Percentiles rank a stretch among this genome's conserved stretches.
Conservation (phyloP, 2,113 vertebrate species). For the Sinocyclocheilus anophthalmus region DNA sequence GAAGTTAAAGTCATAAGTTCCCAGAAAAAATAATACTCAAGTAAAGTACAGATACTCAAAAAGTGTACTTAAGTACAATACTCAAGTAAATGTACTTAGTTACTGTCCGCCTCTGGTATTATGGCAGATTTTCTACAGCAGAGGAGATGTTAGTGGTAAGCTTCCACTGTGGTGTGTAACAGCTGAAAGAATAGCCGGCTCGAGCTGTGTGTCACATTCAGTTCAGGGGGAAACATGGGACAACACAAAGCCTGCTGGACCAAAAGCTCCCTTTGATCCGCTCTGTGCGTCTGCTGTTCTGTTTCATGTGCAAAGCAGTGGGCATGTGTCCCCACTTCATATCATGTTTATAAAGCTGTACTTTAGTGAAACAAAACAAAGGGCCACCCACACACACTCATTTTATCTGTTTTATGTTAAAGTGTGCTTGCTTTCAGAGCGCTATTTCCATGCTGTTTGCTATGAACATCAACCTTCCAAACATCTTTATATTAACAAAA, state of each 20-base stretch:
- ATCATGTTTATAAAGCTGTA: slow-evolving; percentile 35
- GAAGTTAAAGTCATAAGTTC: no score
- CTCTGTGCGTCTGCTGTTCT: slow-evolving; percentile 39
- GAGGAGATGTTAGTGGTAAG: neutral
- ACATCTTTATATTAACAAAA: neutral
- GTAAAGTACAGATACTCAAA: no score
- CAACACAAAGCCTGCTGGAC: slow-evolving; percentile 44
- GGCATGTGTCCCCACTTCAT: slow-evolving; percentile 47
- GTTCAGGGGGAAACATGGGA: slow-evolving; percentile 40
- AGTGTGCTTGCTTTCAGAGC: slow-evolving; percentile 15
- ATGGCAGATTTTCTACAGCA: slow-evolving; percentile 6
- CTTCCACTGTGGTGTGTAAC: neutral
- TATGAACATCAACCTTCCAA: neutral
- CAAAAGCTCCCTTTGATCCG: slow-evolving; percentile 55
- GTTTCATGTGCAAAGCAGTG: slow-evolving; percentile 60
- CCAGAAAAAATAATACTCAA: no score
- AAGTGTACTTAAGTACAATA: no score
- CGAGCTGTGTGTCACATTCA: slow-evolving; percentile 28
- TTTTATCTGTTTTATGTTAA: slow-evolving; percentile 8
- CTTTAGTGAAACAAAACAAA: slow-evolving; percentile 37
- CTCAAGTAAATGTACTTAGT: no score
- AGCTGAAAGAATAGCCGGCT: slow-evolving; percentile 20
- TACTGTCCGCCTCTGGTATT: neutral
- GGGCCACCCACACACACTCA: neutral
- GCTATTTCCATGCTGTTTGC: neutral